Evolutionary conservation across 2,113 vertebrate species (phyloP).

Genomic region (Ageneiosus marmoratus): DNA sequence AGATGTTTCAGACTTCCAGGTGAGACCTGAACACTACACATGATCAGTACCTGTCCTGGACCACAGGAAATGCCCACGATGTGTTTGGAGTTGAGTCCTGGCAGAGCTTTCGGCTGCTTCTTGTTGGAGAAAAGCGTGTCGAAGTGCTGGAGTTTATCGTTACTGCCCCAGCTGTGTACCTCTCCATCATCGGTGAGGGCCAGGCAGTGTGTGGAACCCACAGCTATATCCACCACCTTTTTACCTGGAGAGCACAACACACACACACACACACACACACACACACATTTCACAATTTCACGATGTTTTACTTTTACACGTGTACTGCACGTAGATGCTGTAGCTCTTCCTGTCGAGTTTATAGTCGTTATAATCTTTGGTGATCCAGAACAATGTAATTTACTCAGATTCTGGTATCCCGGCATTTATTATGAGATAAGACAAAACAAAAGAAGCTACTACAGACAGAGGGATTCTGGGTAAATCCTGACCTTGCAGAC

Average conservation of each 20-base stretch:
- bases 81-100: conserved; percentile 90
- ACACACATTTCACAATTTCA: too few species aligned
- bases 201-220: conserved; percentile 94
- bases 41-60: conserved; percentile 84
- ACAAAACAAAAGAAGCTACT: too few species aligned
- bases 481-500: conserved; percentile 80
- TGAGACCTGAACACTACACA: not conserved
- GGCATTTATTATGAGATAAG: too few species aligned
- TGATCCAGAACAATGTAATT: too few species aligned
- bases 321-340: too few species aligned
- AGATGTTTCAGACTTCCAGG: not conserved
- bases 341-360: too few species aligned
- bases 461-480: not conserved
- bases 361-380: too few species aligned
- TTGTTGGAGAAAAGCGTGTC: conserved; percentile 94
- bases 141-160: conserved; percentile 97
- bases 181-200: conserved; percentile 94
- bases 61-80: conserved; percentile 94
- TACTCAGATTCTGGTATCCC: too few species aligned
- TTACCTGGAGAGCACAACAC: conserved; percentile 76
- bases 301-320: too few species aligned
- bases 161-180: conserved; percentile 97
- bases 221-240: conserved; percentile 93
- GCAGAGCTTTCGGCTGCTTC: conserved; percentile 88
- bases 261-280: not conserved